Evolutionary conservation across 2,797 vertebrate genomes (phyloP).

Genomic region (Sebastes nivosus): DNA sequence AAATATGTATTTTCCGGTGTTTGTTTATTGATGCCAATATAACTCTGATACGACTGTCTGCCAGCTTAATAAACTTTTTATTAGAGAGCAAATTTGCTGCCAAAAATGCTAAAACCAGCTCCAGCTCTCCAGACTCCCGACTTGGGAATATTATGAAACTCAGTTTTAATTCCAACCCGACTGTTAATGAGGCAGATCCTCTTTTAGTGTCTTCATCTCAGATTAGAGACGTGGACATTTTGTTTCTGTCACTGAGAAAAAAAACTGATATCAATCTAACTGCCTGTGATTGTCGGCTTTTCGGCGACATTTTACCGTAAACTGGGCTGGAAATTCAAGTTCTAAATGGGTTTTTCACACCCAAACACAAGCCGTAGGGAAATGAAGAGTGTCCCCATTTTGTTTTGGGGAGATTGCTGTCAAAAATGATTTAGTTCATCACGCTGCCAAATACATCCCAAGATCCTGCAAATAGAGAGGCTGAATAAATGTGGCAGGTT

Average conservation of each 20-base stretch:
- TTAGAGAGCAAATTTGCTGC: slow-evolving; percentile 64
- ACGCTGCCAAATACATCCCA: slow-evolving; percentile 12
- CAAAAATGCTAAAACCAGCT: slow-evolving; percentile 55
- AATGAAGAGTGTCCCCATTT: slow-evolving; percentile 17
- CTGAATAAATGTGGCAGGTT: background rate
- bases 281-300: background rate
- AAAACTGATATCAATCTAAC: background rate
- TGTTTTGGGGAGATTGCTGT: slow-evolving; percentile 22
- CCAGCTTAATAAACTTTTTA: slow-evolving; percentile 77
- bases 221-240: slow-evolving; percentile 15
- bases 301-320: slow-evolving; percentile 9
- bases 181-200: slow-evolving; percentile 60
- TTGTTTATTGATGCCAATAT: slow-evolving; percentile 65
- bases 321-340: slow-evolving; percentile 12
- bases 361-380: slow-evolving; percentile 2
- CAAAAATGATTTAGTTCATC: slow-evolving; percentile 23
- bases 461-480: background rate
- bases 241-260: background rate
- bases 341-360: background rate
- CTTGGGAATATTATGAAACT: slow-evolving; percentile 64
- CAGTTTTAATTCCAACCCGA: slow-evolving; percentile 53
- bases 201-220: slow-evolving; percentile 26
- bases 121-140: slow-evolving; percentile 37
- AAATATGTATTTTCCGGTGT: slow-evolving; percentile 55
- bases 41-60: slow-evolving; percentile 52